phyloP scores from a whole-genome alignment of 2,888 invertebrate species.

The Colostygia pectinataria region DNA sequence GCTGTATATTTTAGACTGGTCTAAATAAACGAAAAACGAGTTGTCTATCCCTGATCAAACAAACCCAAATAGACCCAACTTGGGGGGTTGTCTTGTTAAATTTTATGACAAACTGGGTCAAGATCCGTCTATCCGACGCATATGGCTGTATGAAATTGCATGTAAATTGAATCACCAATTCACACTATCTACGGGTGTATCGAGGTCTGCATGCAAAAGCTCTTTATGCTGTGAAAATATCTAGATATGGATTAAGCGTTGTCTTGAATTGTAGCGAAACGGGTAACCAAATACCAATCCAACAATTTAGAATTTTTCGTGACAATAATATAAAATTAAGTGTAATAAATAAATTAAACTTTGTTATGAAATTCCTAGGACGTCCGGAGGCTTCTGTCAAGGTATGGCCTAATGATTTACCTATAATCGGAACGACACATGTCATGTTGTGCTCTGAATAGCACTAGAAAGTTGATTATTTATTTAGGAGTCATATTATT shows the following conservation, averaged over 20 bases:
- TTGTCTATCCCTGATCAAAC: not conserved
- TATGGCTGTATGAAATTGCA: conserved; percentile 62
- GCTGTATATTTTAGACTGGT: too few species aligned
- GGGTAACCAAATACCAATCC: too few species aligned
- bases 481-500: too few species aligned
- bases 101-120: conserved; percentile 53
- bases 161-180: conserved; percentile 56
- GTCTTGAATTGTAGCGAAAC: not conserved
- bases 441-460: too few species aligned
- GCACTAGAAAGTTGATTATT: too few species aligned
- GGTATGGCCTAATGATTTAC: too few species aligned
- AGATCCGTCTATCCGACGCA: conserved; percentile 45
- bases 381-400: too few species aligned
- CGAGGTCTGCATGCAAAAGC: conserved; percentile 38
- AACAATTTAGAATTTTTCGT: too few species aligned
- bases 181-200: conserved; percentile 47
- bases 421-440: too few species aligned
- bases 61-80: not conserved
- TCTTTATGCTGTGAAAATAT: conserved; percentile 11
- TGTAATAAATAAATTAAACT: too few species aligned
- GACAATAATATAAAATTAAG: too few species aligned
- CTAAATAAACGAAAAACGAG: not conserved
- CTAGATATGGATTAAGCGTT: not conserved
- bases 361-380: too few species aligned
- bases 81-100: conserved; percentile 3